Evolutionary conservation across 64 coral and sea anemone species (phyloP), one percentile per base, ranked within the genome.

Genomic region (Dendronephthya gigantea): DNA sequence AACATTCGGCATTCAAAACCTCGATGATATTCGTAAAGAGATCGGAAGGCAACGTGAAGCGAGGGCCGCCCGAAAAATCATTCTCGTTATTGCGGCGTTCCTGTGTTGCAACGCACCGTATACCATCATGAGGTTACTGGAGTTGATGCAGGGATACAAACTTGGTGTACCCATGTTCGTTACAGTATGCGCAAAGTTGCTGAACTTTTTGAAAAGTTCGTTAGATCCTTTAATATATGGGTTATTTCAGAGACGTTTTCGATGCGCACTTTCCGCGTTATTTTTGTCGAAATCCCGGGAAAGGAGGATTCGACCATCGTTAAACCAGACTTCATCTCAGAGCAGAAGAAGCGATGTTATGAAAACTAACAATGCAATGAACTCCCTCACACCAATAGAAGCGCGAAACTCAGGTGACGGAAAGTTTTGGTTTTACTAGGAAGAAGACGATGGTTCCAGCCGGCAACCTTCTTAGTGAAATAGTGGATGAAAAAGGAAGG

Each of bases 221-320:
- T 90, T 98, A 48, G 90, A 98, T 90, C 95, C 95, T 25, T 93
- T 98, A 39, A 93, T 98, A 48, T 98, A 98, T n/a, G 95, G 95
- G 4, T 85, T 98, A 43, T 83, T 98, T 11, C 95, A 98, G 35
- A 89, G 92, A 48, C 88, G 95, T 87, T 98, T 98, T 84, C 83
- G 95, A 16, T 75, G 92, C 52, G 87, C 92, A 0, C 82, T 98
- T 9, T 83, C 93, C 9, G 16, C 55, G 17, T 23, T 62, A 62
- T 62, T 62, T 27, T 22, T 62, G 25, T 62, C 55, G 25, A 62
- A 62, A 27, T 22, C 17, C 25, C 55, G 55, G 10, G 25, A 27
- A n/a, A 5, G 23, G 50, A 62, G 6, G 7, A 62, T 19, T 7
- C 55, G 55, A 62, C 19, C 25, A 22, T 2, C 25, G 8, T 1